phyloP scores from a whole-genome alignment of 2,113 vertebrate genomes.

The Dascyllus trimaculatus region DNA sequence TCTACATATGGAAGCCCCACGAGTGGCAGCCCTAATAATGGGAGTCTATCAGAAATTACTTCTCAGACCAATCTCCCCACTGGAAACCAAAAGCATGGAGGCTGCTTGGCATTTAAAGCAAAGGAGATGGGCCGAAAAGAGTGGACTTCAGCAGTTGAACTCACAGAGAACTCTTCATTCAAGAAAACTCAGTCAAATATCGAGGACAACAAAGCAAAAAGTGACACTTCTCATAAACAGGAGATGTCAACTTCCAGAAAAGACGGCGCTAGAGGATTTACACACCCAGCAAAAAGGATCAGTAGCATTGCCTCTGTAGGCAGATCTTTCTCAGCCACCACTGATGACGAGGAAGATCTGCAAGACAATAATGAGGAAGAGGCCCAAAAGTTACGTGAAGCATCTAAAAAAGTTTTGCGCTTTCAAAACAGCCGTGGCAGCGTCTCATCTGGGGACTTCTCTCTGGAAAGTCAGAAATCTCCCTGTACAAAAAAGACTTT shows the following conservation, averaged over 20 bases:
- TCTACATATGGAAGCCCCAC: constrained; percentile 59
- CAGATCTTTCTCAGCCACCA: constrained; percentile 24
- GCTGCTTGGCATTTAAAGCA: neutral
- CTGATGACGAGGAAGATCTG: constrained; percentile 62
- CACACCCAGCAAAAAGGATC: constrained; percentile 1
- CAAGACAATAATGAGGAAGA: constrained; percentile 77
- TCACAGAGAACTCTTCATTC: constrained; percentile 18
- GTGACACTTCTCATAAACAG: neutral
- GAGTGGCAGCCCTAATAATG: constrained; percentile 42
- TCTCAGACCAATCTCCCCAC: constrained; percentile 36
- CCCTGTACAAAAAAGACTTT: constrained; percentile 16
- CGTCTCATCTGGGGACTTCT: constrained; percentile 72
- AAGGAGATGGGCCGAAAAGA: constrained; percentile 56
- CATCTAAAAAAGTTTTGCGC: constrained; percentile 78
- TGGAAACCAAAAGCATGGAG: neutral
- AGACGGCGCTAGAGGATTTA: constrained; percentile 15
- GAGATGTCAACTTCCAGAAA: constrained; percentile 26
- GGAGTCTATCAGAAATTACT: constrained; percentile 69
- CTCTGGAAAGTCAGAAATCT: constrained; percentile 68
- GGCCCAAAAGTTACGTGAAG: constrained; percentile 81
- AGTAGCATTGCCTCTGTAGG: constrained; percentile 12
- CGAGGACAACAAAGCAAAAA: neutral
- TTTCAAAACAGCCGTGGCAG: constrained; percentile 80
- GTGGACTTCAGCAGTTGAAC: constrained; percentile 65
- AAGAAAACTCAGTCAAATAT: neutral